Base-by-base conservation (phyloP, 1,140 invertebrate species). In the Frieseomelitta varia region DNA sequence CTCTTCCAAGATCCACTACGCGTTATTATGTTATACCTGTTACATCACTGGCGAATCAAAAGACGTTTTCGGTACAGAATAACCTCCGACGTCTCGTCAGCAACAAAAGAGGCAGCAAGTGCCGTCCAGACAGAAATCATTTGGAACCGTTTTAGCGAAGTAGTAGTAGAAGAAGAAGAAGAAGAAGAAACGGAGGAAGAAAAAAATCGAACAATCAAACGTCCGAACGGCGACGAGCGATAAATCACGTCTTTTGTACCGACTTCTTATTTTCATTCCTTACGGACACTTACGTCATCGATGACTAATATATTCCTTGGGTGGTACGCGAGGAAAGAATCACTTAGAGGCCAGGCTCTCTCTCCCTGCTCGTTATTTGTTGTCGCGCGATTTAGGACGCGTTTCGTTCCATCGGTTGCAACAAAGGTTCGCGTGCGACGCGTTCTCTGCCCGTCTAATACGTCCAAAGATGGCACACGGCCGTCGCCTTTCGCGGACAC, bases 331-430 rank as follows among this genome's bases (percentile, higher is more conserved):
- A 21, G 34, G 39, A 30, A 73, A 30, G 55, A 78, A 71, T 78
- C 81, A 55, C 67, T 69, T 68, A 78, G 53, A 0, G 61, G 15
- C n/a, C 17, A 12, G 34, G 8, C 27, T n/a, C 14, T 21, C 27
- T n/a, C 14, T 21, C 21, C 55, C 19, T 27, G 30, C 15, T 53
- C 55, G 51, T 78, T 71, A 77, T 69, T 68, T 68, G 73, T 56
- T 68, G 58, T 61, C 74, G 61, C 65, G 63, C 58, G 58, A 83
- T 82, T 82, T 82, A 82, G 63, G 39, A 67, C 30, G 21, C 80
- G 47, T 75, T 75, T 71, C 56, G 34, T 68, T 55, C 15, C 27
- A 34, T 47, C 65, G 53, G 15, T 14, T n/a, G 78, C 55, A 47
- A 75, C 58, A 76, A 76, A 76, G 72, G 65, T 51, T 69, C 51